Evolutionary conservation across 1,140 invertebrate genomes (phyloP), one percentile per base, ranked within the genome.

Genomic region (Sipha flava): DNA sequence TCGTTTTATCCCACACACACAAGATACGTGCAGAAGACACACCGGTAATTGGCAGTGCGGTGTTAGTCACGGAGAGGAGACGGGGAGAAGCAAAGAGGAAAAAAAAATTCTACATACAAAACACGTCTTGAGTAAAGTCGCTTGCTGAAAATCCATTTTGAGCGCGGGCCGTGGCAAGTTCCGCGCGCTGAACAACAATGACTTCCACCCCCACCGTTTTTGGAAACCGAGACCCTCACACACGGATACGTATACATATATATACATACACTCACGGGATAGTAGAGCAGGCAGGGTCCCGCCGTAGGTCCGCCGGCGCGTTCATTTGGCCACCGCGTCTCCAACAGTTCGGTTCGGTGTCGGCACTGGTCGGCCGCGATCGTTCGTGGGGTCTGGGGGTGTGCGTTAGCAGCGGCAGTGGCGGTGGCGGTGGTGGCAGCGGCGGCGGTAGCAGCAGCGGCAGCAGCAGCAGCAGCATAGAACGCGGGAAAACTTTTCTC

Each of bases 301-400:
- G 34, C 14, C 31, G 49, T n/a, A 29, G 49, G 52, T 59, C 34
- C 49, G 73, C 31, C 73, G 49, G 73, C 73, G 49, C 73, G 73
- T 57, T 77, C 73, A 77, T 77, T 77, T 77, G 73, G 73, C 73
- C 49, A 77, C 73, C 73, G 73, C 73, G 73, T 77, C 73, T 77
- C 73, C 14, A 77, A 43, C 73, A 43, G 73, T 77, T 77, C 73
- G 73, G 73, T 77, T 59, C 73, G 52, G 73, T 77, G 73, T 77
- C 73, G 73, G 73, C 73, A 77, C 73, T 77, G 49, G 73, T 77
- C 73, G 73, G 73, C 73, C 73, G 73, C 73, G 73, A 77, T 77
- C 73, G 73, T 77, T 59, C 52, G 73, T 54, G 34, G 73, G 52
- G 29, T 52, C 16, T 10, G 73, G 52, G 73, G 73, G 70, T 75